A percentile compares a stretch with the other conserved stretches of the same genome.
These are phyloP conservation scores for Sinotaia quadrata DNA, from an alignment of 2,888 invertebrate species.

Conservation along the genomic window DNA sequence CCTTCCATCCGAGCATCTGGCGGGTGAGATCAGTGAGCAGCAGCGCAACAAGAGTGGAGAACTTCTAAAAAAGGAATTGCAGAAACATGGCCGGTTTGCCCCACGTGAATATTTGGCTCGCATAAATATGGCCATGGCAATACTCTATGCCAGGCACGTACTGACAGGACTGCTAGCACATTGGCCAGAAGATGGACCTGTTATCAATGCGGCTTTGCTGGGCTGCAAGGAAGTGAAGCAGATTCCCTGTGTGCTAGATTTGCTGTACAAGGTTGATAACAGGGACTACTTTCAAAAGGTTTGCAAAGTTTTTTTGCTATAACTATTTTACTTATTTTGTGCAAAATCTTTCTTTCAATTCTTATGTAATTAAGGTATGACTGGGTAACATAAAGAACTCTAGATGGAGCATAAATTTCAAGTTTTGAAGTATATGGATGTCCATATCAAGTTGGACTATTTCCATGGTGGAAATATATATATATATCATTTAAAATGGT, in stretches of 20 bases:
- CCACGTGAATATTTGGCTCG: conserved; percentile 55
- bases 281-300: conserved; percentile 64
- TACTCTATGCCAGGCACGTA: conserved; percentile 67
- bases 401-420: no score
- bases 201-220: conserved; percentile 64
- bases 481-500: no score
- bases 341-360: no score
- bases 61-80: conserved; percentile 65
- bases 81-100: conserved; percentile 61
- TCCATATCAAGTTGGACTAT: no score
- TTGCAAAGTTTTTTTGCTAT: conserved; percentile 14
- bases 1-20: conserved; percentile 56
- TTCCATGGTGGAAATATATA: no score
- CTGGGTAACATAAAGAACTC: no score
- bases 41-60: conserved; percentile 61
- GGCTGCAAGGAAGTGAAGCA: conserved; percentile 66
- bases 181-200: conserved; percentile 64
- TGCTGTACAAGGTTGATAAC: conserved; percentile 65
- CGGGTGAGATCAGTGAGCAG: conserved; percentile 61
- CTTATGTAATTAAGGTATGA: no score
- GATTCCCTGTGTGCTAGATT: conserved; percentile 68
- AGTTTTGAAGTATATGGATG: no score
- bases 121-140: conserved; percentile 64
- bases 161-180: conserved; percentile 66
- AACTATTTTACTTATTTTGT: no score